A percentile compares a stretch with the other conserved stretches of the same genome.
Conservation (phyloP, 2,888 invertebrate genomes). For the Polylopha cassiicola region DNA sequence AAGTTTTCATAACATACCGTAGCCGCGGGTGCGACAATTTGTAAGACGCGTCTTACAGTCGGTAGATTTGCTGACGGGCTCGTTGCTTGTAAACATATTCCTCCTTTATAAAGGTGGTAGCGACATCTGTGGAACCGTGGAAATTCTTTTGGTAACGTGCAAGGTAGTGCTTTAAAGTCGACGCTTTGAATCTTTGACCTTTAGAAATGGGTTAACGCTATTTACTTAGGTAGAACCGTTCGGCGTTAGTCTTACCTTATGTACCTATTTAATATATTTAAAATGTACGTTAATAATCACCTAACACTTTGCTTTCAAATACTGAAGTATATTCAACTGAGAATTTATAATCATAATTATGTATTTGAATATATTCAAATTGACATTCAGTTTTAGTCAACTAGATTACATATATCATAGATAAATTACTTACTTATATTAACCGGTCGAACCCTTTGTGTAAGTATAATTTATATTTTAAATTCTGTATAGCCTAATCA, state of each 20-base stretch:
- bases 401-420: too few relatives aligned
- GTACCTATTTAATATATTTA: too few relatives aligned
- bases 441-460: too few relatives aligned
- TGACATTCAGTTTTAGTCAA: too few relatives aligned
- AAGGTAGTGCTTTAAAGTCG: constrained; percentile 24
- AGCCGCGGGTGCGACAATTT: constrained; percentile 68
- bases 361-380: too few relatives aligned
- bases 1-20: constrained; percentile 65
- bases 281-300: too few relatives aligned
- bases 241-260: not conserved
- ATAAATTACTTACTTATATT: too few relatives aligned
- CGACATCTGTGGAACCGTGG: constrained; percentile 30
- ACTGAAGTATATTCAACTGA: too few relatives aligned
- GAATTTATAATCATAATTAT: too few relatives aligned
- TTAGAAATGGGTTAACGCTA: constrained; percentile 5
- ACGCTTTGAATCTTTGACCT: constrained; percentile 3
- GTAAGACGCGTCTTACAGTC: constrained; percentile 47
- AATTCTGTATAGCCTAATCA: too few relatives aligned
- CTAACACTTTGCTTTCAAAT: too few relatives aligned
- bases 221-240: not conserved
- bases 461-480: too few relatives aligned
- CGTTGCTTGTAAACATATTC: constrained; percentile 55
- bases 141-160: constrained; percentile 29
- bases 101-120: constrained; percentile 32
- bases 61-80: constrained; percentile 63